Base-by-base conservation (phyloP, 2,888 invertebrate species). In the Lepetodrilus schrolli region DNA sequence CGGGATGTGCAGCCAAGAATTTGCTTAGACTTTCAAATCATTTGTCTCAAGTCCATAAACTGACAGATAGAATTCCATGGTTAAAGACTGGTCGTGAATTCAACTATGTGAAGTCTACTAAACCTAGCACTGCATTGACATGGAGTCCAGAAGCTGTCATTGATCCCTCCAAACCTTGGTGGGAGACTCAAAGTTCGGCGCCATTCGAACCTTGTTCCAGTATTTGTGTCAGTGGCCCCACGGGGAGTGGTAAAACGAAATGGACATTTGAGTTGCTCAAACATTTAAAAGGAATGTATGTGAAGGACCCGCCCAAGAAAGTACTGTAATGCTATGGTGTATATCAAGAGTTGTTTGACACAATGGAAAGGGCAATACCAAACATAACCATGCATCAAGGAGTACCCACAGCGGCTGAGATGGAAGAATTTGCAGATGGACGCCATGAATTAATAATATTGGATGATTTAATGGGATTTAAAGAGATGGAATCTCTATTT, bases 201-300 rank as follows among this genome's bases (percentile, higher is more conserved):
- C 73, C 72, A 0, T 50, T 75, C n/a, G 75, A 72, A 48, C 75
- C 72, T 13, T 75, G 72, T 58, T 72, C 75, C 3, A 75, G 75
- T 58, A 50, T 75, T n/a, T 30, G 50, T 37, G 30, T 74, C 20
- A 26, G 69, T 4, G 74, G 72, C 8, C 38, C 51, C 3, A 73
- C 75, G 23, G 73, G 75, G 36, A 47, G 38, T 34, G 75, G 78
- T 8, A 75, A 78, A 36, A 75, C 73, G 3, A 10, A 17, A 58
- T 75, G 74, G 74, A 48, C 51, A 0, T 72, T 36, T 34, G 51
- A 30, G 7, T 50, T 74, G 47, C 38, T 77, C 4, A 20, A 70
- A 49, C 70, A 72, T n/a, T 20, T 71, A 36, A 34, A 38, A 8
- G 70, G n/a, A 3, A 66, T 66, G 66, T 66, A 66, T 23, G 66